Evolutionary conservation across 1,140 invertebrate species (phyloP).

Genomic region (Drosophila lini): DNA sequence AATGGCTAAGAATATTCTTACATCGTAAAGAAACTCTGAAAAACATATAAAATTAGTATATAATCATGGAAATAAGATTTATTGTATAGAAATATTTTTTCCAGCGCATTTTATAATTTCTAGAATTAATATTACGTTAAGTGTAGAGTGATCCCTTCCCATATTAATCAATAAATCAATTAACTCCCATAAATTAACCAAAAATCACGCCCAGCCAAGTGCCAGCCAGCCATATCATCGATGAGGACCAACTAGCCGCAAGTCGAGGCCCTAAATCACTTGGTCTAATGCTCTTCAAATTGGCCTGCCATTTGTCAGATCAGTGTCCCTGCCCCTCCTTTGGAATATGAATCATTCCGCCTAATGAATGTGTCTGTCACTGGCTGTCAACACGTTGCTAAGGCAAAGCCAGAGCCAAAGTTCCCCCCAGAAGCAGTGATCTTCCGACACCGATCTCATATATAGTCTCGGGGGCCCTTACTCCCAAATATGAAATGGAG

Average conservation of each 20-base stretch:
- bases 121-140: not conserved
- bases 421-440: constrained; percentile 32
- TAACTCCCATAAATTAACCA: constrained; percentile 13
- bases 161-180: constrained; percentile 4
- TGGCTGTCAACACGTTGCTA: constrained; percentile 79
- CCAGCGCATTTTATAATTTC: no score
- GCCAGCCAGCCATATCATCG: constrained; percentile 39
- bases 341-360: constrained; percentile 74
- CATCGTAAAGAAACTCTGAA: no score
- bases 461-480: constrained; percentile 19
- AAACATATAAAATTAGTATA: no score
- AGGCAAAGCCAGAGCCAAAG: constrained; percentile 22
- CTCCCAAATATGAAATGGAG: constrained; percentile 79
- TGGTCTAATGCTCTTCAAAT: constrained; percentile 69
- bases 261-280: constrained; percentile 64
- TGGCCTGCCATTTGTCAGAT: constrained; percentile 62
- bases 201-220: constrained; percentile 30
- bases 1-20: not conserved
- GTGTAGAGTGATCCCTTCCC: not conserved
- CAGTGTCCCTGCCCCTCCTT: constrained; percentile 7
- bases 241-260: constrained; percentile 37
- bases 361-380: constrained; percentile 82
- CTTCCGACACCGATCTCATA: constrained; percentile 20
- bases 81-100: no score
- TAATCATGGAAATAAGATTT: no score